Evolutionary conservation across 2,113 vertebrate species (phyloP).

Genomic region (Galeopterus variegatus): DNA sequence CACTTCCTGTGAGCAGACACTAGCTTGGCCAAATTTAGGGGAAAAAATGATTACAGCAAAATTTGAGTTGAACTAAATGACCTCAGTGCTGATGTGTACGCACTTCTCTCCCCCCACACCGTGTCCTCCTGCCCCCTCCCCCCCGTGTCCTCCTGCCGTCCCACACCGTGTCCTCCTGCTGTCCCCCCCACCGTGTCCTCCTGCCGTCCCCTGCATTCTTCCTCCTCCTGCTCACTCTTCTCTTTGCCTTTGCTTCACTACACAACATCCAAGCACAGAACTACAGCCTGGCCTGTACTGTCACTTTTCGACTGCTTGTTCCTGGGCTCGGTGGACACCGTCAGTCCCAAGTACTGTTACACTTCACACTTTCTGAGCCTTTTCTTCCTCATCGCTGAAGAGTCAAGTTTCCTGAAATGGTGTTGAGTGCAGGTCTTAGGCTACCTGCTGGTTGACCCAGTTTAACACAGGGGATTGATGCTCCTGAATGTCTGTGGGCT

Average conservation of each 20-base stretch:
- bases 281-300: background rate
- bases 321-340: accelerated
- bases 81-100: background rate
- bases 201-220: background rate
- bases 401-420: background rate
- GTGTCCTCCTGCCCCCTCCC: background rate
- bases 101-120: background rate
- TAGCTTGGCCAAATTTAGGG: background rate
- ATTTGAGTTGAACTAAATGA: background rate
- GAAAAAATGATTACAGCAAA: accelerated
- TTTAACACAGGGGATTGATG: background rate
- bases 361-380: background rate
- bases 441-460: accelerated
- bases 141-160: background rate
- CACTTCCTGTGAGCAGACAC: background rate
- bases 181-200: too few relatives aligned
- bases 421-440: background rate
- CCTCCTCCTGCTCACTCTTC: background rate
- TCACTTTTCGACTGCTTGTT: background rate
- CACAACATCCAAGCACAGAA: background rate
- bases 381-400: background rate
- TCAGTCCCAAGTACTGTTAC: too few relatives aligned
- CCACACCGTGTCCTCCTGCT: too few relatives aligned
- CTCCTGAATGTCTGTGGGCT: accelerated
- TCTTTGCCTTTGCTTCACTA: background rate